Conservation (phyloP, 1,140 invertebrate genomes). For the Dufourea novaeangliae region DNA sequence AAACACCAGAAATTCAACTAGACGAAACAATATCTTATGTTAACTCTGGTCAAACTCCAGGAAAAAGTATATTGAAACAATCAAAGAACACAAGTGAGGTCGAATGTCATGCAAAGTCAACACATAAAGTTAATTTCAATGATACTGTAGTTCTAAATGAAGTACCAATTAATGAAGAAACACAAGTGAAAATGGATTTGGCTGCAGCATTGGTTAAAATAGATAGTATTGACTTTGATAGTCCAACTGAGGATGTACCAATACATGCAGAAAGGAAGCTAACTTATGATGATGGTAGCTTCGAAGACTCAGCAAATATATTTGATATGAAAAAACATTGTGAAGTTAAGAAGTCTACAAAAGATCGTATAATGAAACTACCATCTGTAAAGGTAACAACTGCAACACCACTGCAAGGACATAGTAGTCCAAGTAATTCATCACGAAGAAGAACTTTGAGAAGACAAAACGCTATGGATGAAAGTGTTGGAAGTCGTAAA, state of each 20-base stretch:
- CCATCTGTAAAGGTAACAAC: neutral
- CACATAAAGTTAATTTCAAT: slow-evolving; percentile 64
- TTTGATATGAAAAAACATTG: no score
- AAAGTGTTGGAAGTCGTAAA: neutral
- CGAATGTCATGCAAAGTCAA: slow-evolving; percentile 53
- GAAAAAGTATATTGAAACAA: slow-evolving; percentile 76
- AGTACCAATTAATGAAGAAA: slow-evolving; percentile 58
- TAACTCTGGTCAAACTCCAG: slow-evolving; percentile 75
- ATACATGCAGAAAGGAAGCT: slow-evolving; percentile 63
- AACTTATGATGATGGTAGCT: slow-evolving; percentile 65
- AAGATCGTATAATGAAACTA: neutral
- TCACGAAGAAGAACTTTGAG: neutral
- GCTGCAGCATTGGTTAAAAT: slow-evolving; percentile 54
- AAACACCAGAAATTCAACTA: slow-evolving; percentile 73
- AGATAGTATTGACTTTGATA: slow-evolving; percentile 55
- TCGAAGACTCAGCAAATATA: neutral
- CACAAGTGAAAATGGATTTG: slow-evolving; percentile 39
- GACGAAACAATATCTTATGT: slow-evolving; percentile 72
- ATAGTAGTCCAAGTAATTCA: neutral
- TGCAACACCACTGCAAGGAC: neutral
- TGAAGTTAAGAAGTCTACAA: no score
- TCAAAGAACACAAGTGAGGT: slow-evolving; percentile 41
- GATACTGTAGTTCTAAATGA: slow-evolving; percentile 55
- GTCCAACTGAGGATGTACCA: slow-evolving; percentile 7
- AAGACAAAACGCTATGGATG: slow-evolving; percentile 1